Percentiles rank a stretch among this genome's conserved stretches.
Evolutionary conservation across 2,113 vertebrate species (phyloP).

Genomic region (Myodes glareolus): DNA sequence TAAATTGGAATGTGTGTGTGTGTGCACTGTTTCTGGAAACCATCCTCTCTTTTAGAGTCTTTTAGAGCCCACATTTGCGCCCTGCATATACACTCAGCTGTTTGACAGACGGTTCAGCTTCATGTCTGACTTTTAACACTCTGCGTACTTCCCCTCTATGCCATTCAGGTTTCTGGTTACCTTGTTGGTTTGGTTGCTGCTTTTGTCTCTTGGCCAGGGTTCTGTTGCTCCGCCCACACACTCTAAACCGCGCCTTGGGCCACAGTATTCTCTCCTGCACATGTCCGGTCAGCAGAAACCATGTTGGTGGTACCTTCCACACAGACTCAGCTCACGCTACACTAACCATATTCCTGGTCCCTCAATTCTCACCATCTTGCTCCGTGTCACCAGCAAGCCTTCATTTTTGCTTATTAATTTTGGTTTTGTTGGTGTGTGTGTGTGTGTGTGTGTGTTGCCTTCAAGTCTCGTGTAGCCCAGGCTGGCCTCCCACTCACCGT

Average conservation of each 20-base stretch:
- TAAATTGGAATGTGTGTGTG: background rate
- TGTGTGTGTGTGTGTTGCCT: background rate
- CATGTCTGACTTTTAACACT: background rate
- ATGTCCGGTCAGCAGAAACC: background rate
- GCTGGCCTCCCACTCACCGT: background rate
- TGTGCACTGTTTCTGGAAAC: background rate
- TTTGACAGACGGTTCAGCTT: too few species aligned
- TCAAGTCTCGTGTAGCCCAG: background rate
- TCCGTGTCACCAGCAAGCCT: background rate
- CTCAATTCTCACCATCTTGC: background rate
- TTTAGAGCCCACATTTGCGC: background rate
- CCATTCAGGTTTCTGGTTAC: background rate
- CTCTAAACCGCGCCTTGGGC: background rate
- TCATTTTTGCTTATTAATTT: background rate
- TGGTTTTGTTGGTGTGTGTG: background rate
- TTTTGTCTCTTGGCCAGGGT: background rate
- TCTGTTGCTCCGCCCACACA: background rate
- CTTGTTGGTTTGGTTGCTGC: background rate
- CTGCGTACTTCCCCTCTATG: accelerated
- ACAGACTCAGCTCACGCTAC: accelerated
- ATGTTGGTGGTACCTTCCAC: background rate
- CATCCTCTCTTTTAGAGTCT: background rate
- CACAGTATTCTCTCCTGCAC: background rate
- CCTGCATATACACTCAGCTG: background rate
- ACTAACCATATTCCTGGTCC: background rate